Evolutionary conservation across 2,888 invertebrate species (phyloP).

Genomic region (Mythimna pallens): DNA sequence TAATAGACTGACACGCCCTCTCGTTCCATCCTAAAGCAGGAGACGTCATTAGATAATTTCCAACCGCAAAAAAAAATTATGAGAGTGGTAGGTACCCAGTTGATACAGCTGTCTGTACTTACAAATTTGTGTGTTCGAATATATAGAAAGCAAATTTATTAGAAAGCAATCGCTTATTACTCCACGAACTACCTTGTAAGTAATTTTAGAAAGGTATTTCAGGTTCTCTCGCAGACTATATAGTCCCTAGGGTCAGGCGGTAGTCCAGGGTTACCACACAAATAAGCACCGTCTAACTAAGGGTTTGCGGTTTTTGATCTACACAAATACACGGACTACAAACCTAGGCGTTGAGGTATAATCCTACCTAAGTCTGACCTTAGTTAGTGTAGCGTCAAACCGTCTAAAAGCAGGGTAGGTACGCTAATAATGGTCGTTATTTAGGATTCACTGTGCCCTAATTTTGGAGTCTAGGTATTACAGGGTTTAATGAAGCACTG

Average conservation of each 20-base stretch:
- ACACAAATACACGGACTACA: constrained; percentile 11
- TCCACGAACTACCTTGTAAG: neutral
- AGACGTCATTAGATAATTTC: too few species aligned
- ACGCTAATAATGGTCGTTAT: constrained; percentile 25
- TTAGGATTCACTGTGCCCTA: constrained; percentile 16
- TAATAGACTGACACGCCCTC: too few species aligned
- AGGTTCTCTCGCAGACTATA: neutral
- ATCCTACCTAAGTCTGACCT: constrained; percentile 7
- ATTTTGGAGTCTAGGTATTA: constrained; percentile 7
- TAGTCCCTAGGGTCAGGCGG: neutral
- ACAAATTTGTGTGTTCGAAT: neutral
- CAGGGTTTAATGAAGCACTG: constrained; percentile 13
- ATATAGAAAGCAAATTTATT: neutral
- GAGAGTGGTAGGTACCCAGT: too few species aligned
- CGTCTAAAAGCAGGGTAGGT: neutral
- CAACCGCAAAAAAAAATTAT: too few species aligned
- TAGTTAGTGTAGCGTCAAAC: constrained; percentile 13
- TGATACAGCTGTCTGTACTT: too few species aligned
- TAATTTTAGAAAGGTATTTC: constrained; percentile 2
- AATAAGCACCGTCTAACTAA: neutral
- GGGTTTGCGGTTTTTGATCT: constrained; percentile 3
- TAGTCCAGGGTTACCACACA: neutral
- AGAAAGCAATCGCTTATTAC: constrained; percentile 7
- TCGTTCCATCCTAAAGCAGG: too few species aligned
- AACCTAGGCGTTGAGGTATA: constrained; percentile 1